Evolutionary conservation across 2,797 vertebrate species (phyloP), one percentile per base, ranked within the genome.

Genomic region (Syngnathus rostellatus): DNA sequence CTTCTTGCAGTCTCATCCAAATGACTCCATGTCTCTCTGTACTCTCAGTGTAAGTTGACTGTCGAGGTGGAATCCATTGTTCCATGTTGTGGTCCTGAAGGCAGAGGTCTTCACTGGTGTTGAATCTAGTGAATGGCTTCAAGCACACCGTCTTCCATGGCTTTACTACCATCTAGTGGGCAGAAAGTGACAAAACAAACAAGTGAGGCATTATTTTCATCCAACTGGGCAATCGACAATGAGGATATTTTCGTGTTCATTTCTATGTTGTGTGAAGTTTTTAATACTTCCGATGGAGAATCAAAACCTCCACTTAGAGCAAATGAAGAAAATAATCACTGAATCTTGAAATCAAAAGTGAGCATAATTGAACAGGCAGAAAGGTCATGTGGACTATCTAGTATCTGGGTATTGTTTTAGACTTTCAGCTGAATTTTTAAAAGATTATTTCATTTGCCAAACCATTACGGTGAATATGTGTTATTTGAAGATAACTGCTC

Each of bases 161-260:
- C 55, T 71, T 63, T 68, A 72, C 72, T 72, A 83, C 77, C 87
- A 85, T 68, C 88, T 88, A 74, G 85, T 85, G 88, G 87, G 69
- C 9, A 75, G 3, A 77, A 12, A 76, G 5, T 14, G 71, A 65
- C 68, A 78, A 62, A 71, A 77, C 78, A 83, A 39, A 68, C n/a
- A 21, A 2, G 5, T 61, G 38, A 61, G 59, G 19, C 39, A 59
- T 39, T 63, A 38, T 19, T 17, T 40, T 17, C 19, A 19, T 9
- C 10, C 23, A 64, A 11, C 6, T 39, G 8, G 0, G 37, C 46
- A 63, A 38, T 37, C 6, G 37, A 40, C 31, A 38, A 40, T 1
- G 16, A 46, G 25, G 10, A 55, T 40, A 17, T 39, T 38, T 43
- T 43, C 9, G 17, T 17, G 45, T 17, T 17, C 6, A 46, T 17